Base-by-base conservation (phyloP, 2,888 invertebrate genomes). In the Nephrotoma appendiculata region DNA sequence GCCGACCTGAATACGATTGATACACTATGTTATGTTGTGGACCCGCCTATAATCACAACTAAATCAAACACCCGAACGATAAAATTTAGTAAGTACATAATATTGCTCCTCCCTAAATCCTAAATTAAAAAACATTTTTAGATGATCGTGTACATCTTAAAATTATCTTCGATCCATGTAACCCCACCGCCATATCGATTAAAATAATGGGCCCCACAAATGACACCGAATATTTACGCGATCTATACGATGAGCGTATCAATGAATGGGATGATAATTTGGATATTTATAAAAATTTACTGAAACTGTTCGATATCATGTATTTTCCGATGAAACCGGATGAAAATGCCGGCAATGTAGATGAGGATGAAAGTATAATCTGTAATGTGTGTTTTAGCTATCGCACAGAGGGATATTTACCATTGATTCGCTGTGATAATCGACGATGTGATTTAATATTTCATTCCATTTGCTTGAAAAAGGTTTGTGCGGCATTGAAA, bases 351-450 rank as follows among this genome's bases (percentile, higher is more conserved):
- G 71, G 85, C 7, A 86, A 87, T 0, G 86, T 83, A 12, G 88
- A 87, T 5, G 88, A 87, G 11, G 42, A 83, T 41, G 87, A 88
- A 41, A 87, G 86, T 4, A 89, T 89, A 43, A 89, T 88, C 83
- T 91, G 91, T 71, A 91, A 91, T 85, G 91, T 91, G 87, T 91
- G 91, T 86, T 91, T 89, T 87, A 89, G 89, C 12, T 91, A 91
- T 87, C 89, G 90, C 19, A 84, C 90, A 31, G 91, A 91, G 1
- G 90, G 89, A 2, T 90, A 91, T 83, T 89, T 91, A 71, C 91
- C 91, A 0, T 88, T 91, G 9, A 89, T 92, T 12, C 91, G 91
- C 0, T 91, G 91, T 86, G 91, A 91, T 87, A 92, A 91, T 88
- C 42, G 87, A 0, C 89, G 88, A n/a, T 91, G 91, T 87, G 90